Percentiles rank a stretch among this genome's conserved stretches.
phyloP scores from a whole-genome alignment of 2,797 vertebrate genomes.

The Fringilla coelebs region DNA sequence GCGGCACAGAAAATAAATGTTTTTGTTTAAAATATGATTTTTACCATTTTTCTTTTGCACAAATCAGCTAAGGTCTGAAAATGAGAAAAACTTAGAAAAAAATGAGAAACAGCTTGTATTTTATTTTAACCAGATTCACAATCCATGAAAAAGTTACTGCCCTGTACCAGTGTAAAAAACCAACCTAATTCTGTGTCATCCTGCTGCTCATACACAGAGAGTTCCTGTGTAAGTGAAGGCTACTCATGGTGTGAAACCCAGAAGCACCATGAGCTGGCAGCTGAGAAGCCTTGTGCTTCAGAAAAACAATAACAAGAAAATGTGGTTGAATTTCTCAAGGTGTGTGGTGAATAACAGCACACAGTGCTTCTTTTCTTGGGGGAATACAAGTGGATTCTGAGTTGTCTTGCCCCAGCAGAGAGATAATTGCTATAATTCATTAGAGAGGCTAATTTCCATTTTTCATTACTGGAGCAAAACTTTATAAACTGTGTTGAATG shows the following conservation, averaged over 20 bases:
- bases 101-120: background rate
- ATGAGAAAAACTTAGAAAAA: background rate
- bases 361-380: background rate
- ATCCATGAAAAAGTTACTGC: background rate
- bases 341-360: background rate
- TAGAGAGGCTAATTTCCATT: constrained; percentile 44
- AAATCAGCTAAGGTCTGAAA: background rate
- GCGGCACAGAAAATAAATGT: background rate
- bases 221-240: background rate
- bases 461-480: constrained; percentile 48
- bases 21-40: constrained; percentile 19
- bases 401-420: constrained; percentile 31
- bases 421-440: constrained; percentile 54
- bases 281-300: background rate
- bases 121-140: background rate
- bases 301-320: constrained; percentile 1
- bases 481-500: constrained; percentile 32
- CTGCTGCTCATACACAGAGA: background rate
- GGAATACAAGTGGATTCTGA: background rate
- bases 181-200: background rate
- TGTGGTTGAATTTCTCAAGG: background rate
- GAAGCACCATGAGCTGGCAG: background rate
- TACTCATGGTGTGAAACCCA: background rate
- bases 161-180: background rate
- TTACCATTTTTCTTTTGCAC: background rate